phyloP scores from a whole-genome alignment of 2,113 vertebrate species.

The Castor canadensis region DNA sequence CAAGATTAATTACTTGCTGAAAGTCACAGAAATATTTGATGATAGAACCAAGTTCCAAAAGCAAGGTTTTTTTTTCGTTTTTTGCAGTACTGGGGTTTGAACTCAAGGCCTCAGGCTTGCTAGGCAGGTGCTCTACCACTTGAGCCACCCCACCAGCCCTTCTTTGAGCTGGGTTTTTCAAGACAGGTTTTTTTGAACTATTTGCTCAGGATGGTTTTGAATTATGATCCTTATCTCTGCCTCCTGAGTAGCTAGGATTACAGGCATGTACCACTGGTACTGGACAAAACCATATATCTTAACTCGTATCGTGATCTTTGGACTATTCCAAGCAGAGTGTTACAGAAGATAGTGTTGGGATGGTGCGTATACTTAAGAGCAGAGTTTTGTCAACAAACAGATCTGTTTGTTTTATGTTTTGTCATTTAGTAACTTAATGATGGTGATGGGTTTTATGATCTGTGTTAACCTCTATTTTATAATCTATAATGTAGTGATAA shows the following conservation, averaged over 20 bases:
- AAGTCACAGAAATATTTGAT: background rate
- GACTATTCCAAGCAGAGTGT: background rate
- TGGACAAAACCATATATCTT: background rate
- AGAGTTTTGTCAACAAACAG: background rate
- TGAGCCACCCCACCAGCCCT: too few relatives aligned
- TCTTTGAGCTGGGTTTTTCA: too few relatives aligned
- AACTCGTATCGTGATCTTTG: background rate
- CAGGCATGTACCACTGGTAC: too few relatives aligned
- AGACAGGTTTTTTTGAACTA: too few relatives aligned
- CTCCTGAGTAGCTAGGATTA: too few relatives aligned
- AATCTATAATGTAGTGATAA: background rate
- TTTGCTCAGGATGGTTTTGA: too few relatives aligned
- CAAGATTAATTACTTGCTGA: background rate
- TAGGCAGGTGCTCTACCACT: too few relatives aligned
- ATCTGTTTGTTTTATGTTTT: background rate
- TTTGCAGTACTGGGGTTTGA: too few relatives aligned
- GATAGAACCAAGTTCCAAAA: too few relatives aligned
- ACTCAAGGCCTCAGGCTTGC: too few relatives aligned
- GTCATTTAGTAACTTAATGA: background rate
- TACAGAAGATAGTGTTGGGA: background rate
- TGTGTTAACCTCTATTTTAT: background rate
- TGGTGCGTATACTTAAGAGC: background rate
- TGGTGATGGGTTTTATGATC: background rate
- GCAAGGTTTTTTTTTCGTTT: too few relatives aligned
- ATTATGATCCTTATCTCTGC: too few relatives aligned